A percentile compares a stretch with the other conserved stretches of the same genome.
phyloP scores from a whole-genome alignment of 2,113 vertebrate genomes.

The Phodopus roborovskii region DNA sequence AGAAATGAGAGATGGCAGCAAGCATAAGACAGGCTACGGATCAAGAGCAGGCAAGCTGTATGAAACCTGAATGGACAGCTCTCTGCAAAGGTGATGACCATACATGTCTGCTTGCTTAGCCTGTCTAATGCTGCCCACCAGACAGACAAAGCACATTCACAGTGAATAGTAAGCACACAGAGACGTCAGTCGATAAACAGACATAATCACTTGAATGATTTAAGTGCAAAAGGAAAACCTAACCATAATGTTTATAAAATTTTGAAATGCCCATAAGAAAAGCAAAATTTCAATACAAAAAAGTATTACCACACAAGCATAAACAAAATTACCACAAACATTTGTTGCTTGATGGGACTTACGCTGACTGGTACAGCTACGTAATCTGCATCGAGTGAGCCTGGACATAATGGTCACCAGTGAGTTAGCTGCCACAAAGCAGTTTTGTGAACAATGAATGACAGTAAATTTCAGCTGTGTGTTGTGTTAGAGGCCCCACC shows the following conservation, averaged over 20 bases:
- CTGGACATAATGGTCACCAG: conserved; percentile 72
- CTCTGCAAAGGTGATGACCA: background rate
- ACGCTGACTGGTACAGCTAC: conserved; percentile 69
- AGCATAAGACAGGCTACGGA: background rate
- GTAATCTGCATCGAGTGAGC: conserved; percentile 52
- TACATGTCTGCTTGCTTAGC: background rate
- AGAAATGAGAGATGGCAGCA: background rate
- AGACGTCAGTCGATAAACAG: background rate
- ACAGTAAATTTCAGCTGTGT: conserved; percentile 15
- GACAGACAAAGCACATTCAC: background rate
- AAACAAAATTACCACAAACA: conserved; percentile 57
- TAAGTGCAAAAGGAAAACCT: background rate
- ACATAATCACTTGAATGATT: conserved; percentile 15
- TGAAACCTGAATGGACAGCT: background rate
- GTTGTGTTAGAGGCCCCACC: background rate
- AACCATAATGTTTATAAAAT: background rate
- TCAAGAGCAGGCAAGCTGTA: background rate
- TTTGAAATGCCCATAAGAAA: conserved; percentile 26
- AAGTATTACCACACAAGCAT: conserved; percentile 39
- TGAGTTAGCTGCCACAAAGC: conserved; percentile 69
- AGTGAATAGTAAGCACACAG: background rate
- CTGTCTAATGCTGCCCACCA: background rate
- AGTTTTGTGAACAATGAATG: conserved; percentile 65
- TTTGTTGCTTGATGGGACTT: conserved; percentile 63
- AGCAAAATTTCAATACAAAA: conserved; percentile 32